phyloP scores from a whole-genome alignment of 2,113 vertebrate genomes.

The Mirounga angustirostris region DNA sequence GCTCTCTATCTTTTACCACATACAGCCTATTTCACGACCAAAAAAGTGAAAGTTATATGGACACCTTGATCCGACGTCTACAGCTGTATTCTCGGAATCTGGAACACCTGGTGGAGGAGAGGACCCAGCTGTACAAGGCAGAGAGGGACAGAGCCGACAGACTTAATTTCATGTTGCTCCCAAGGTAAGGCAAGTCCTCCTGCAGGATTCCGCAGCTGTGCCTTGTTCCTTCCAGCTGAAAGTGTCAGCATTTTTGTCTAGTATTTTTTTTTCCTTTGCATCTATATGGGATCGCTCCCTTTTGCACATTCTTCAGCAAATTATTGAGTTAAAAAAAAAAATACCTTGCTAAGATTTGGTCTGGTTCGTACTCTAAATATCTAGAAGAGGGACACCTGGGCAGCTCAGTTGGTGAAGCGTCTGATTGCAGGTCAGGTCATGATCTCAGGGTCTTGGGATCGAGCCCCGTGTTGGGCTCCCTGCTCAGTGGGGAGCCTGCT shows the following conservation, averaged over 20 bases:
- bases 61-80: conserved; percentile 96
- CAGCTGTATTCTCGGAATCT: conserved; percentile 97
- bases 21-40: conserved; percentile 95
- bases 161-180: conserved; percentile 98
- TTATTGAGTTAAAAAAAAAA: not conserved
- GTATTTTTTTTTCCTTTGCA: not conserved
- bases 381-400: not conserved
- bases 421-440: not conserved
- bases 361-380: not conserved
- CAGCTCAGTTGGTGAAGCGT: not conserved
- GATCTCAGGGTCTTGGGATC: too few relatives aligned
- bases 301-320: not conserved
- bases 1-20: not conserved
- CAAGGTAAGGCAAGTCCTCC: conserved; percentile 88
- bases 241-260: not conserved
- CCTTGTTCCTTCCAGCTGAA: not conserved
- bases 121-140: conserved; percentile 96
- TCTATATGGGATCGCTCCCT: not conserved
- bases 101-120: conserved; percentile 96
- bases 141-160: conserved; percentile 97
- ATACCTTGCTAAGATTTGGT: not conserved
- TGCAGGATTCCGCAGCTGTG: not conserved
- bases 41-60: conserved; percentile 97
- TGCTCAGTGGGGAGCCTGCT: too few relatives aligned
- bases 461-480: too few relatives aligned